Percentiles rank a stretch among this genome's conserved stretches.
These are phyloP conservation scores for Pagrus major DNA, from an alignment of 2,113 vertebrate genomes.

Conservation along the genomic window DNA sequence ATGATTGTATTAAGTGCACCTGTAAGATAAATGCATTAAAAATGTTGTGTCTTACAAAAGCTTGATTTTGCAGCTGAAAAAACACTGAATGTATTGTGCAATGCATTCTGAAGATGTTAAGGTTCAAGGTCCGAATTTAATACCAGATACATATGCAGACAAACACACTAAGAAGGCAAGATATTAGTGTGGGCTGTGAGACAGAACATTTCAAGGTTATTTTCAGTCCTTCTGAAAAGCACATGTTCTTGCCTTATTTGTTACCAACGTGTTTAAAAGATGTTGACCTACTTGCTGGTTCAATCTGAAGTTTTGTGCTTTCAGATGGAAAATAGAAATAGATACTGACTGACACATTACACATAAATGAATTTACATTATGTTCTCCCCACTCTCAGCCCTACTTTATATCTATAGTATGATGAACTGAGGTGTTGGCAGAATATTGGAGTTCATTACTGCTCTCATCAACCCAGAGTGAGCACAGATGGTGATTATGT, in stretches of 20 bases:
- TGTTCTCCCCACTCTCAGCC: neutral
- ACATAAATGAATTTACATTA: neutral
- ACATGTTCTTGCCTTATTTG: constrained; percentile 10
- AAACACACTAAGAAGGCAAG: neutral
- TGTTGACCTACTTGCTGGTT: constrained; percentile 34
- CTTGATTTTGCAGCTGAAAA: neutral
- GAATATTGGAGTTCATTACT: neutral
- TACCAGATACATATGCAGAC: neutral
- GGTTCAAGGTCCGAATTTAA: neutral
- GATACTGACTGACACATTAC: neutral
- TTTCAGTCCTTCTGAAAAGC: neutral
- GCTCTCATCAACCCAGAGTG: neutral
- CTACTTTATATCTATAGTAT: neutral
- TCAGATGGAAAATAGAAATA: constrained; percentile 11
- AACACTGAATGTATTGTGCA: neutral
- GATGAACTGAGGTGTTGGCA: neutral
- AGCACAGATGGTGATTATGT: neutral
- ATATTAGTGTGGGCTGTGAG: neutral
- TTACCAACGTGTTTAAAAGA: neutral
- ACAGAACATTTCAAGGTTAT: constrained; percentile 31
- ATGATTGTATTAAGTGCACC: neutral
- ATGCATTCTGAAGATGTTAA: neutral
- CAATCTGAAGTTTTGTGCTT: neutral
- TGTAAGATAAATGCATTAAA: neutral
- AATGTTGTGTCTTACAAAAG: neutral